phyloP scores from a whole-genome alignment of 2,113 vertebrate species.

The Anser cygnoides region DNA sequence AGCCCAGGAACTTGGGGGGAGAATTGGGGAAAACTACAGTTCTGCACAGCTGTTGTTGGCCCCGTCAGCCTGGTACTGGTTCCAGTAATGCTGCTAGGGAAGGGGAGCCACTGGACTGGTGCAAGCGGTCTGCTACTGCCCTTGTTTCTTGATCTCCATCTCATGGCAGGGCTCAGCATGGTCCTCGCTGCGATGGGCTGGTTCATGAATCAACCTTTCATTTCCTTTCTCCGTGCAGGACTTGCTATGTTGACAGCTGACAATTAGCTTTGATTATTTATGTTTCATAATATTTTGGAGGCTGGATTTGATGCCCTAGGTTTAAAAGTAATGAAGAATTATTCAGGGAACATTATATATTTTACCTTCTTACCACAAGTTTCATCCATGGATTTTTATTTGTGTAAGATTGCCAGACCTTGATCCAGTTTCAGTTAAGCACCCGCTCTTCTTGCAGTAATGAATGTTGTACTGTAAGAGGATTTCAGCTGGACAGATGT shows the following conservation, averaged over 20 bases:
- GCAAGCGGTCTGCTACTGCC: rapidly evolving
- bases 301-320: not conserved
- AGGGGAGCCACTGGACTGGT: not conserved
- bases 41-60: not conserved
- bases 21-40: not conserved
- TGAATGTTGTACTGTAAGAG: slow-evolving; percentile 53
- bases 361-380: not conserved
- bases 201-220: not conserved
- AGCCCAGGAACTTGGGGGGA: not conserved
- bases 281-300: not conserved
- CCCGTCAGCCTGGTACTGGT: not conserved
- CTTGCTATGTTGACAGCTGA: not conserved
- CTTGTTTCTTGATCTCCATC: not conserved
- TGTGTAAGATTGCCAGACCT: slow-evolving; percentile 19
- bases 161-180: rapidly evolving
- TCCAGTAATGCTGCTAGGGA: not conserved
- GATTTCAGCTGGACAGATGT: slow-evolving; percentile 66
- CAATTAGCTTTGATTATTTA: slow-evolving; percentile 19
- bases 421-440: slow-evolving; percentile 44
- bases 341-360: not conserved
- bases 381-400: slow-evolving; percentile 23
- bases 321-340: slow-evolving; percentile 8
- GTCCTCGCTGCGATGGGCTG: rapidly evolving
- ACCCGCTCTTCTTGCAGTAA: not conserved
- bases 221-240: not conserved